These are phyloP conservation scores for Tetanocera ferruginea DNA, from an alignment of 2,888 invertebrate species.

Conservation along the genomic window DNA sequence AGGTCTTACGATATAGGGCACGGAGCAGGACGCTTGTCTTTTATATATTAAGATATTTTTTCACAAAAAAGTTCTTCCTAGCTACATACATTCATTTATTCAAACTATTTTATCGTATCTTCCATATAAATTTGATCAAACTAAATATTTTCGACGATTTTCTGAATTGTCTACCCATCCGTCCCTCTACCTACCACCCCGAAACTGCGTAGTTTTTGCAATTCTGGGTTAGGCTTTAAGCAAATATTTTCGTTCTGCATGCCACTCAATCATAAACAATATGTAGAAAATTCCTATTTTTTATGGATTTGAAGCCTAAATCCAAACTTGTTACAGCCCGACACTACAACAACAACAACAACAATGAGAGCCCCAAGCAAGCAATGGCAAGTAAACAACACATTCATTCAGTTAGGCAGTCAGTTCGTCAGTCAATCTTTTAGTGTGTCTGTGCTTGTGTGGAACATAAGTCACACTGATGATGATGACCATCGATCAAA, in stretches of 20 bases:
- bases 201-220: no score
- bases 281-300: slow-evolving; percentile 35
- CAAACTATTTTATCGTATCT: no score
- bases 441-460: not conserved
- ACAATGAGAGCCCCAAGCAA: not conserved
- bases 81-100: no score
- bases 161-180: no score
- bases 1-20: no score
- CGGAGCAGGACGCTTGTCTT: no score
- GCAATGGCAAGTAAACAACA: not conserved
- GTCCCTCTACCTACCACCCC: no score
- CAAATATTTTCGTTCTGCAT: slow-evolving; percentile 1
- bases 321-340: not conserved
- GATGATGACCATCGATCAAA: slow-evolving; percentile 67
- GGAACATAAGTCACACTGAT: slow-evolving; percentile 55
- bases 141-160: no score
- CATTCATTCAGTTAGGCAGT: not conserved
- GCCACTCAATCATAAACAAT: slow-evolving; percentile 43
- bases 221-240: no score
- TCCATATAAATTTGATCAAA: no score
- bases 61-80: no score
- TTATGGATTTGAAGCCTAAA: not conserved
- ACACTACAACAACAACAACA: not conserved
- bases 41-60: no score
- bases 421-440: slow-evolving; percentile 1